A percentile compares a stretch with the other conserved stretches of the same genome.
These are phyloP conservation scores for Epinephelus fuscoguttatus DNA, from an alignment of 2,113 vertebrate species.

Conservation along the genomic window DNA sequence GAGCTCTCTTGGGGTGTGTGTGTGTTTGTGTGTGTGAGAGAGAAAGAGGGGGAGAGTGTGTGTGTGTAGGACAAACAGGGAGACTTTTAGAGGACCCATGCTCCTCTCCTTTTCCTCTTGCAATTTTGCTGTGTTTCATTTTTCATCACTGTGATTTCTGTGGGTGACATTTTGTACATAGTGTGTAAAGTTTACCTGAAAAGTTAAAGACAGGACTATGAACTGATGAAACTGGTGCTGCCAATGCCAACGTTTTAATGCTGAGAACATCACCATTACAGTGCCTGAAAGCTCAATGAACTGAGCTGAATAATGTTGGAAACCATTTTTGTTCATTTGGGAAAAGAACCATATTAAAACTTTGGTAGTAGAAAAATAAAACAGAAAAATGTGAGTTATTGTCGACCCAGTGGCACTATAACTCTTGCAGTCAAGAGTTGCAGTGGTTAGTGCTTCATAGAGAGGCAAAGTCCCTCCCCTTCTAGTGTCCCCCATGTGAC, in stretches of 20 bases:
- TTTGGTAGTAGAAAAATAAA: too few species aligned
- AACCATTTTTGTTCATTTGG: neutral
- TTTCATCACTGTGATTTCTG: neutral
- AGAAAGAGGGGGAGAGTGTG: neutral
- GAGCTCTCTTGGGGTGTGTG: slow-evolving; percentile 31
- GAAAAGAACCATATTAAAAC: neutral
- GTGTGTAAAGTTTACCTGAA: neutral
- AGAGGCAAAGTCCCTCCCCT: too few species aligned
- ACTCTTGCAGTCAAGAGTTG: neutral
- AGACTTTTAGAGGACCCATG: neutral
- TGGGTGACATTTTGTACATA: neutral
- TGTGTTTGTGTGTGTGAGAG: slow-evolving; percentile 5
- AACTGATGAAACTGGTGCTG: neutral
- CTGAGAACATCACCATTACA: neutral
- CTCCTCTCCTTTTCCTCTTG: neutral
- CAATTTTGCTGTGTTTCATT: neutral
- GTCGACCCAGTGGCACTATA: neutral
- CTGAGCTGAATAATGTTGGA: neutral
- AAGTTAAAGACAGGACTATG: neutral
- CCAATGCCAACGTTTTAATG: neutral
- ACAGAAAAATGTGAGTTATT: neutral
- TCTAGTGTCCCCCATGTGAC: too few species aligned
- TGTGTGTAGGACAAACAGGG: neutral
- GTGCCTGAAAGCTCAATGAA: neutral
- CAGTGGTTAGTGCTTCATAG: neutral